These are phyloP conservation scores for Dascyllus trimaculatus DNA, from an alignment of 2,113 vertebrate genomes.

Conservation along the genomic window DNA sequence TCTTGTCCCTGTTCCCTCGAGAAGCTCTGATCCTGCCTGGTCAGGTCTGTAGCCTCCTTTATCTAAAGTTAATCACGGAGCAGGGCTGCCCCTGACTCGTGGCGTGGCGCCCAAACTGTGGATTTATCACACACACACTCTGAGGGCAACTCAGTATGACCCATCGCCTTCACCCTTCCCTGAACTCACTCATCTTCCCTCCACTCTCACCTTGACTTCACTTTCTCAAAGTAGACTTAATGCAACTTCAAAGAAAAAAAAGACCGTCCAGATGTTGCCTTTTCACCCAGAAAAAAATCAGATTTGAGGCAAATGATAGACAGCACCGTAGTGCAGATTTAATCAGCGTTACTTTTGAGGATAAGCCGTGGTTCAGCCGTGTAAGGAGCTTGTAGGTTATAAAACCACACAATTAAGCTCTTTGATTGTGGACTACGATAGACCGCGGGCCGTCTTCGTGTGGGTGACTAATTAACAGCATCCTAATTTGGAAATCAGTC, in stretches of 20 bases:
- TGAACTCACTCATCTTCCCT: constrained; percentile 14
- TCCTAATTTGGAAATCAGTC: constrained; percentile 66
- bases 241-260: background rate
- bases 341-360: constrained; percentile 60
- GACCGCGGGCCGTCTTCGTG: constrained; percentile 20
- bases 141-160: constrained; percentile 28
- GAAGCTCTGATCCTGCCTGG: constrained; percentile 40
- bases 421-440: constrained; percentile 62
- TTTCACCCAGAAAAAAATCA: constrained; percentile 35
- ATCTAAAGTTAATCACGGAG: constrained; percentile 70
- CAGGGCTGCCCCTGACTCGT: constrained; percentile 28
- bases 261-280: constrained; percentile 57
- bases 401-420: constrained; percentile 51
- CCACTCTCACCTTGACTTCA: constrained; percentile 45
- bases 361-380: constrained; percentile 62
- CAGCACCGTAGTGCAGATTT: constrained; percentile 37
- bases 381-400: constrained; percentile 66
- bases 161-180: background rate
- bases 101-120: constrained; percentile 39
- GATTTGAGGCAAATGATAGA: constrained; percentile 37
- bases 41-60: constrained; percentile 34
- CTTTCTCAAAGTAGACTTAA: constrained; percentile 10
- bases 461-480: constrained; percentile 69
- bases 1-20: constrained; percentile 37
- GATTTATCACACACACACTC: constrained; percentile 38